Base-by-base conservation (phyloP, 2,113 vertebrate genomes). In the Rhynchomys soricoides region DNA sequence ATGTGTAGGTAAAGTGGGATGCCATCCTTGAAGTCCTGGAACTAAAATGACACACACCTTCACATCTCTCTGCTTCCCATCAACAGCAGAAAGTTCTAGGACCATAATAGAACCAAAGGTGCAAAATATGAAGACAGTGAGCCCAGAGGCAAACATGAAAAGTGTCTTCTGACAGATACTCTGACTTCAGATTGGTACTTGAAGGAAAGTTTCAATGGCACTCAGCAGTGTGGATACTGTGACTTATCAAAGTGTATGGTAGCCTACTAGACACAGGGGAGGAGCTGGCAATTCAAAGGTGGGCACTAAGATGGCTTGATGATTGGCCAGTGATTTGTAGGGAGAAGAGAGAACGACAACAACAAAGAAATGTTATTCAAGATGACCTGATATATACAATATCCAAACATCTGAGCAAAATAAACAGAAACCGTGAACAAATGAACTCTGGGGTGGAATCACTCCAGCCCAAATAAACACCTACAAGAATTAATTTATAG, bases 91-190 rank as follows among this genome's bases (percentile, higher is more conserved):
- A 83, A 29, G 64, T 16, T 83, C 15, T 59, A 48, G 40, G 59
- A 68, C 29, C n/a, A 22, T 50, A 31, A 82, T 1, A 66, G 3
- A n/a, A 0, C 48, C 92, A 83, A 77, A 89, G 59, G 0, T 2
- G 1, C 21, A 50, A 81, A 2, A 31, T 5, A 10, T 19, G 22
- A 64, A 34, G 11, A 70, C 24, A 5, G 1, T 16, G 19, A 68
- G 3, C 2, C 31, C 10, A 3, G 4, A 62, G 26, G 7, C 1
- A 2, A 12, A 7, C 12, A 4, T 5, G 4, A 79, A 45, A 26
- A 16, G 4, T 4, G 7, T 50, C 62, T 4, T 85, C 29, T 40
- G 7, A 6, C 26, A 92, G 21, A 62, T 8, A n/a, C 19, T n/a
- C 21, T 40, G n/a, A 68, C 4, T 2, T 34, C 6, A 55, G 2